Conservation (phyloP, 2,113 vertebrate species). For the Sapajus apella region DNA sequence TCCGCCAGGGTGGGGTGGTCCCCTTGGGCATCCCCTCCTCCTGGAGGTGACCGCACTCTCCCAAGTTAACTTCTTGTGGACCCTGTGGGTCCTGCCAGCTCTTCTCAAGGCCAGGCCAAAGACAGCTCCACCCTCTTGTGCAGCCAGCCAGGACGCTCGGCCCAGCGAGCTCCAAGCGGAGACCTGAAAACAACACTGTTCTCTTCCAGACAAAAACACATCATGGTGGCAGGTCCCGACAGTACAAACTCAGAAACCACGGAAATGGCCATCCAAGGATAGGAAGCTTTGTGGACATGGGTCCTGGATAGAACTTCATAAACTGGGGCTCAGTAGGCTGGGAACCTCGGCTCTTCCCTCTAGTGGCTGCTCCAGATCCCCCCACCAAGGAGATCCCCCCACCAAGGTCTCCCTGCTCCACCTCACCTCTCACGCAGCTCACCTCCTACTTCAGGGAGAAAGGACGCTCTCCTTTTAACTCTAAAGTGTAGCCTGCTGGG, state of each 20-base stretch:
- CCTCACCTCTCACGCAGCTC: background rate
- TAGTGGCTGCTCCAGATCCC: background rate
- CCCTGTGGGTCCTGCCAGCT: background rate
- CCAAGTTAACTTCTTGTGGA: background rate
- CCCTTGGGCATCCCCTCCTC: background rate
- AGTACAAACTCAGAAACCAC: background rate
- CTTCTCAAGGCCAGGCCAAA: background rate
- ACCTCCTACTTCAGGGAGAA: background rate
- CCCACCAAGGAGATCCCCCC: no score
- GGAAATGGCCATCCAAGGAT: background rate
- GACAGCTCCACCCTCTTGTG: background rate
- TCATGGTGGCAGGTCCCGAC: background rate
- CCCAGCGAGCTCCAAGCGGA: background rate
- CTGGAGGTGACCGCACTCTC: background rate
- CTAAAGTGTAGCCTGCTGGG: background rate
- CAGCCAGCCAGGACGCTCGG: background rate
- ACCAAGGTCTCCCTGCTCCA: background rate
- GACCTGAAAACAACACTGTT: background rate
- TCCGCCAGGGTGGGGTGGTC: background rate
- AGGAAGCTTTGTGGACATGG: background rate
- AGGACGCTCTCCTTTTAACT: background rate
- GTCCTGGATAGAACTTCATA: background rate
- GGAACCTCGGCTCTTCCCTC: no score
- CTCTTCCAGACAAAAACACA: background rate
- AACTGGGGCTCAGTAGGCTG: background rate